phyloP scores from a whole-genome alignment of 2,113 vertebrate genomes.

The Colaptes auratus region DNA sequence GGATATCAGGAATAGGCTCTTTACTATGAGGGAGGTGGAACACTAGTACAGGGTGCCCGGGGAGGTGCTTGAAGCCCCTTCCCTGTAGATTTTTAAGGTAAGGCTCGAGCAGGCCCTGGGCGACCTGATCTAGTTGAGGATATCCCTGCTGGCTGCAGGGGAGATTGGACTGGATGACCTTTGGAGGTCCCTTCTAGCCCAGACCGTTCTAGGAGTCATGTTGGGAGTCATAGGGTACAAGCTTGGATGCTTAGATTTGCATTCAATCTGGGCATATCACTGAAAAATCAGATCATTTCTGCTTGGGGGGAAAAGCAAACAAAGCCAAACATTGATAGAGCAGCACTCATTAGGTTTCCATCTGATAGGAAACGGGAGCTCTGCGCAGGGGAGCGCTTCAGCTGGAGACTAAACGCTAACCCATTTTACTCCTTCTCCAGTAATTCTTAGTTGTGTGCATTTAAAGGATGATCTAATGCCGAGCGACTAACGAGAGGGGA shows the following conservation, averaged over 20 bases:
- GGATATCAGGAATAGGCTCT: too few species aligned
- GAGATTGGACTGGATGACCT: too few species aligned
- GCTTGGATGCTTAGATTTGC: slow-evolving; percentile 1
- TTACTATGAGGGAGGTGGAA: too few species aligned
- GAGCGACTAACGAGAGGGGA: background rate
- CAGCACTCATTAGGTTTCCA: background rate
- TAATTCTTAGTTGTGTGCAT: background rate
- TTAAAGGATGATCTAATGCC: slow-evolving; percentile 34
- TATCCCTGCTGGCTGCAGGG: too few species aligned
- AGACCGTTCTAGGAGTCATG: background rate
- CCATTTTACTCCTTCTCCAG: background rate
- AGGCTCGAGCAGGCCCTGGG: too few species aligned
- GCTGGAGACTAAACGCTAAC: background rate
- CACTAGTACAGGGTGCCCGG: too few species aligned
- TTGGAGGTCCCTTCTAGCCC: too few species aligned
- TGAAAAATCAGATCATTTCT: slow-evolving; percentile 20
- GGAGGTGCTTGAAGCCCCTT: too few species aligned
- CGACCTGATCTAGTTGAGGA: too few species aligned
- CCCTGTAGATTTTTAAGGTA: too few species aligned
- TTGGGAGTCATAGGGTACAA: background rate
- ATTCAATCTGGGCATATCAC: background rate
- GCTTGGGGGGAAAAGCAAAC: slow-evolving; percentile 29
- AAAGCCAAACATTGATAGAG: background rate
- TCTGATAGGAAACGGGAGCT: background rate
- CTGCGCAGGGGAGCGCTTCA: background rate